These are phyloP conservation scores for Seriola quinqueradiata DNA, from an alignment of 2,113 vertebrate species.

Conservation along the genomic window DNA sequence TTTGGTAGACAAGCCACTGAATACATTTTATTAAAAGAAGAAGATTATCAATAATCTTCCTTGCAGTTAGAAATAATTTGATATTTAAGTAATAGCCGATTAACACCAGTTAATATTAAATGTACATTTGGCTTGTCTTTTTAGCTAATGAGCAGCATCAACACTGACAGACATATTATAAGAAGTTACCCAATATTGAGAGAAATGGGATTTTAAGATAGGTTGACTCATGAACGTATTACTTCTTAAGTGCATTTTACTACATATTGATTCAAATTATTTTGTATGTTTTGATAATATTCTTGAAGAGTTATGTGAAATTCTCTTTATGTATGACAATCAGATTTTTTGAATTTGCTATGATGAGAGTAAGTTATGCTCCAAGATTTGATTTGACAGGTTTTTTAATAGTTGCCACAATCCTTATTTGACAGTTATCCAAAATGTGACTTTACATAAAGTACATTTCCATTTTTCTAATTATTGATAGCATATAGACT, in stretches of 20 bases:
- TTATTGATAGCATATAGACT: neutral
- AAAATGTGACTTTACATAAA: neutral
- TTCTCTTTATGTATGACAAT: neutral
- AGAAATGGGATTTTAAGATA: neutral
- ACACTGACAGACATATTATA: neutral
- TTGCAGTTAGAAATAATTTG: neutral
- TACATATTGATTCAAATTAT: neutral
- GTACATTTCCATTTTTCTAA: neutral
- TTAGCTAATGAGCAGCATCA: neutral
- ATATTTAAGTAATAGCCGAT: neutral
- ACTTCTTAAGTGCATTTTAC: neutral
- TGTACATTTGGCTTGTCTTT: neutral
- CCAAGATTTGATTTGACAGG: conserved; percentile 8
- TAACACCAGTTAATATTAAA: neutral
- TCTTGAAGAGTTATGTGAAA: neutral
- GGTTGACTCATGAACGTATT: neutral
- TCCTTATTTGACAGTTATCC: neutral
- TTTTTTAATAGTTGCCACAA: neutral
- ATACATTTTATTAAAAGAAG: neutral
- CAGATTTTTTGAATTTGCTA: too few species aligned
- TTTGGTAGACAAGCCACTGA: neutral
- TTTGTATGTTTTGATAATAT: neutral
- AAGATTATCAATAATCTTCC: neutral
- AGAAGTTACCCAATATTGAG: neutral
- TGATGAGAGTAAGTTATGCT: neutral